Conservation (phyloP, 2,113 vertebrate genomes). For the Onychostoma macrolepis region DNA sequence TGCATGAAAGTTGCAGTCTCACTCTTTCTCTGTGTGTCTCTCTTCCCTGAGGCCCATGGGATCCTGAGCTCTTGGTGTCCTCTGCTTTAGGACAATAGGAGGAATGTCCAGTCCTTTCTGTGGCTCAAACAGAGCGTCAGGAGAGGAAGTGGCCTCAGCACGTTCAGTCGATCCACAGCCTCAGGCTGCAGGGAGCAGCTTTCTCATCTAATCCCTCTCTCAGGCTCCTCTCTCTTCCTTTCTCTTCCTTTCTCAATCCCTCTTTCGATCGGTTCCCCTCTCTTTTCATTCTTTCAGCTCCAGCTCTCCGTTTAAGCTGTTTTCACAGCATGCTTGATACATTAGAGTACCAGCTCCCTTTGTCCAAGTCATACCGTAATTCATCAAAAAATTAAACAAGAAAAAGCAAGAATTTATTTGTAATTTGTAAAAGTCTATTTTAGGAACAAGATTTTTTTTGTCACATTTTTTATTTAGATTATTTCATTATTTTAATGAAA, state of each 20-base stretch:
- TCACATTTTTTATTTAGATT: too few species aligned
- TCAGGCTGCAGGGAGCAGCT: constrained; percentile 4
- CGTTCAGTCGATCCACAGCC: constrained; percentile 22
- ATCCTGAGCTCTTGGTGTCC: constrained; percentile 15
- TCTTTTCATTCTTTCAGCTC: constrained; percentile 11
- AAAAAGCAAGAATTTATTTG: background rate
- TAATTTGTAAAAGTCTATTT: too few species aligned
- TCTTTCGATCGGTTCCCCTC: constrained; percentile 20
- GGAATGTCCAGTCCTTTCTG: constrained; percentile 22
- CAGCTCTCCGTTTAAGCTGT: constrained; percentile 3
- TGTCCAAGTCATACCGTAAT: background rate
- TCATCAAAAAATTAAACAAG: background rate
- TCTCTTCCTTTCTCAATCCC: constrained; percentile 17
- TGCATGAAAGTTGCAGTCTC: constrained; percentile 15
- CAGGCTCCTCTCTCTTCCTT: background rate
- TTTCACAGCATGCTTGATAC: constrained; percentile 11
- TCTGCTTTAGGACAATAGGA: constrained; percentile 31
- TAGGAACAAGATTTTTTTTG: too few species aligned
- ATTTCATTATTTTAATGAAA: too few species aligned
- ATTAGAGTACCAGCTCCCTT: background rate
- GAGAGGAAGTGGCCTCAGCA: constrained; percentile 32
- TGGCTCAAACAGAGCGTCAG: constrained; percentile 33
- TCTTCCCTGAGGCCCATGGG: constrained; percentile 32
- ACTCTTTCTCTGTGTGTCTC: constrained; percentile 26
- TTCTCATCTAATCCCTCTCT: constrained; percentile 18